phyloP scores from a whole-genome alignment of 64 coral and sea anemone genomes.

The Porites lutea region DNA sequence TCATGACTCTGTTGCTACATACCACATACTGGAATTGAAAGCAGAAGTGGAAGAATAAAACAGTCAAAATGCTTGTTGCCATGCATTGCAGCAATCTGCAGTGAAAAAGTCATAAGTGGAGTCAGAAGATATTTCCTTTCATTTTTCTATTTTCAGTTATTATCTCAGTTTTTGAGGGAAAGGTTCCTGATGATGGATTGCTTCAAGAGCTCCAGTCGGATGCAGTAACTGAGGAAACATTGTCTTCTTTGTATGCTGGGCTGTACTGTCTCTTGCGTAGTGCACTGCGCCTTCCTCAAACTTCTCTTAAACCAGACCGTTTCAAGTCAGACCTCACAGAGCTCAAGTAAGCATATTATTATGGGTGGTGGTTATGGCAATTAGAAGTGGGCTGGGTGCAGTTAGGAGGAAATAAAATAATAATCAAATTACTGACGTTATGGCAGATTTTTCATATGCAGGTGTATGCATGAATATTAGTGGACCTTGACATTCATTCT shows the following conservation, averaged over 20 bases:
- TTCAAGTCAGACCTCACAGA: conserved; percentile 86
- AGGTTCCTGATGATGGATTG: conserved; percentile 66
- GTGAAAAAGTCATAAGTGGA: no score
- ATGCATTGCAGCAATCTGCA: no score
- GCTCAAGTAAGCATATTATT: conserved; percentile 59
- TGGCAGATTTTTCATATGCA: no score
- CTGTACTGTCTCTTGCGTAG: conserved; percentile 70
- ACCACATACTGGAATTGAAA: no score
- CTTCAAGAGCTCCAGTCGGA: conserved; percentile 63
- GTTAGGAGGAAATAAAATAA: no score
- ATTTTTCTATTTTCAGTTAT: conserved; percentile 64
- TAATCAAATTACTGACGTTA: no score
- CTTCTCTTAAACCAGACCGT: conserved; percentile 81
- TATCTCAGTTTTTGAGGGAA: conserved; percentile 75
- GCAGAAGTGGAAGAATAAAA: no score
- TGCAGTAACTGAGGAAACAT: conserved; percentile 65
- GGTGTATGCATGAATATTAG: no score
- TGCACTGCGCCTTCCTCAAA: conserved; percentile 73
- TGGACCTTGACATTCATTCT: no score
- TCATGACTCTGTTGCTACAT: no score
- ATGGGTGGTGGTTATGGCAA: no score
- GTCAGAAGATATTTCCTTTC: background rate
- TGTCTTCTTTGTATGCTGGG: conserved; percentile 77
- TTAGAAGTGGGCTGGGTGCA: background rate
- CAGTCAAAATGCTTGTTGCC: no score